Conservation (phyloP, 1,140 invertebrate species). For the Dryas iulia region DNA sequence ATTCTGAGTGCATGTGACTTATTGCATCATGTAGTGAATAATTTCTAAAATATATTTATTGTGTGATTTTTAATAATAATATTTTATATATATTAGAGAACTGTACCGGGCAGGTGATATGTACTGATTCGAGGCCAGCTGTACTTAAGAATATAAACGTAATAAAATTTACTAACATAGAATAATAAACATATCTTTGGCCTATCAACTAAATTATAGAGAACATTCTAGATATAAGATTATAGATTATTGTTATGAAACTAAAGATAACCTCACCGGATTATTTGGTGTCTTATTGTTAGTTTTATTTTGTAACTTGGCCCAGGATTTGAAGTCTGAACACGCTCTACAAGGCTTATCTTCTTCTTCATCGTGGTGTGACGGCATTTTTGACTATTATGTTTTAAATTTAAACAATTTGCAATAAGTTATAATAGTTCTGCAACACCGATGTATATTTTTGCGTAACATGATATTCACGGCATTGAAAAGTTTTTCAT, state of each 20-base stretch:
- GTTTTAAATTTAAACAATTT: constrained; percentile 29
- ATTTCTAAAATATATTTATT: too few species aligned
- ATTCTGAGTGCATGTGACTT: not conserved
- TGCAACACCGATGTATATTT: constrained; percentile 36
- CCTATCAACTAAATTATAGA: not conserved
- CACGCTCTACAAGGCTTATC: constrained; percentile 84
- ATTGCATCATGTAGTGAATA: not conserved
- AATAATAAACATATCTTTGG: too few species aligned
- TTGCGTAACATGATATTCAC: constrained; percentile 14
- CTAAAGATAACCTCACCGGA: constrained; percentile 58
- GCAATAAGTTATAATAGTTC: constrained; percentile 33
- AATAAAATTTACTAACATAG: too few species aligned
- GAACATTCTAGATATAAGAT: not conserved
- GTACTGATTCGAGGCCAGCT: too few species aligned
- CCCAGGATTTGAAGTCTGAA: constrained; percentile 87
- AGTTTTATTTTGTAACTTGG: constrained; percentile 81
- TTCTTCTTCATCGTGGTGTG: constrained; percentile 57
- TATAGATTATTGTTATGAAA: constrained; percentile 33
- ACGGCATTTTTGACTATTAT: constrained; percentile 46
- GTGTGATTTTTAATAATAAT: too few species aligned
- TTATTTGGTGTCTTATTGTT: constrained; percentile 42
- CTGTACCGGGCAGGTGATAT: too few species aligned
- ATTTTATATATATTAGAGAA: too few species aligned
- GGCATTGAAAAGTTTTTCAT: not conserved
- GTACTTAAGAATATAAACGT: too few species aligned